Conservation (phyloP, 2,888 invertebrate species). For the Orthosia cruda region DNA sequence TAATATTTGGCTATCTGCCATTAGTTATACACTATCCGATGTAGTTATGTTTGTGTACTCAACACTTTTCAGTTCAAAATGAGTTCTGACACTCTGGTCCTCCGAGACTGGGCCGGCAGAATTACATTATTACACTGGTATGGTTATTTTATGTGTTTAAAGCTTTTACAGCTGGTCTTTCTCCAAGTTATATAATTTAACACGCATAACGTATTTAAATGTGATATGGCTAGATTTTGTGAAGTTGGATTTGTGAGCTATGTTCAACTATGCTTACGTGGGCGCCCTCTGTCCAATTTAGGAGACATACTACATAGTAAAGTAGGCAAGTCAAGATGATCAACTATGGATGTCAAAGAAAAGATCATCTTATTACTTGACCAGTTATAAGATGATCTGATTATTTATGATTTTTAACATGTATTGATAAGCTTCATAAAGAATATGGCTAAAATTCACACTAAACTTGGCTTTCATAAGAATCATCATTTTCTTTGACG, state of each 20-base stretch:
- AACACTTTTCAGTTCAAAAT: conserved; percentile 40
- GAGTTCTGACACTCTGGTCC: conserved; percentile 21
- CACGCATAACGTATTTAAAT: neutral
- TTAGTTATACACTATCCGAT: conserved; percentile 15
- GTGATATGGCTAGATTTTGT: neutral
- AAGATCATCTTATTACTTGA: no score
- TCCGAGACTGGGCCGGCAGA: conserved; percentile 11
- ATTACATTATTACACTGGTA: conserved; percentile 1
- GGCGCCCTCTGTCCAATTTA: no score
- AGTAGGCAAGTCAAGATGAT: no score
- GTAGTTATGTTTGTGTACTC: conserved; percentile 14
- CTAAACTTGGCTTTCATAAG: no score
- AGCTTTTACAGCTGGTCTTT: conserved; percentile 2
- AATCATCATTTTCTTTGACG: no score
- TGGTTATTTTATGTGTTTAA: conserved; percentile 9
- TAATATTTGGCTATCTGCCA: conserved; percentile 36
- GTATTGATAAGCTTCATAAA: no score
- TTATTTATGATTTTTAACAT: no score
- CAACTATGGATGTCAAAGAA: neutral
- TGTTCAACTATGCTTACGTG: neutral
- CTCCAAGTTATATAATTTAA: neutral
- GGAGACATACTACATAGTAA: no score
- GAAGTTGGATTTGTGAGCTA: neutral
- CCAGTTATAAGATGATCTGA: no score
- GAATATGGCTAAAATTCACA: no score